These are phyloP conservation scores for Willisornis vidua DNA, from an alignment of 2,113 vertebrate species.

Conservation along the genomic window DNA sequence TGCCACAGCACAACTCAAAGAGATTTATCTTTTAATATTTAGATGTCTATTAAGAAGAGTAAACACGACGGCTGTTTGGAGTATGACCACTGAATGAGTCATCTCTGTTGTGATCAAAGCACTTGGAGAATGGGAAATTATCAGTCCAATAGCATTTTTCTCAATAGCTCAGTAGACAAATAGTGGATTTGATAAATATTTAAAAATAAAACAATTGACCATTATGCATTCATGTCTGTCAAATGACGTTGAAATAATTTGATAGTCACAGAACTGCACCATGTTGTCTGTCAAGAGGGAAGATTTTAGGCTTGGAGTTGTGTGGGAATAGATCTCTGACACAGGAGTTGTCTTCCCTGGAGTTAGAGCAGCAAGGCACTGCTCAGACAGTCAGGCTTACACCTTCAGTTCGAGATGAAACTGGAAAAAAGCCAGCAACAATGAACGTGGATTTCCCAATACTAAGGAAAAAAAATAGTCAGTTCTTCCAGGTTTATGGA, in stretches of 20 bases:
- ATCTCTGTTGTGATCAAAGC: background rate
- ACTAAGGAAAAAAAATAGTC: background rate
- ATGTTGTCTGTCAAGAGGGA: background rate
- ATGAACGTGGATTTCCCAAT: background rate
- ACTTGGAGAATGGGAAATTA: background rate
- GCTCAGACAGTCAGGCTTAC: background rate
- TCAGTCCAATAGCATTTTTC: background rate
- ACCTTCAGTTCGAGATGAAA: background rate
- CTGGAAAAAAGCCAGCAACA: background rate
- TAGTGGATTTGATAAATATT: background rate
- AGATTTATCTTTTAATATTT: constrained; percentile 7
- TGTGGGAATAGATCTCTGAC: background rate
- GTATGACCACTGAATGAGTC: background rate
- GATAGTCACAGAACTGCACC: background rate
- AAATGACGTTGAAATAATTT: background rate
- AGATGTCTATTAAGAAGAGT: background rate
- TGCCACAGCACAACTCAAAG: background rate
- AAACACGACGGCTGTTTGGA: background rate
- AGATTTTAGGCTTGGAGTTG: background rate
- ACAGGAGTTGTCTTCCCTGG: background rate
- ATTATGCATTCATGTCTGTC: background rate
- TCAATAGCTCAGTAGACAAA: background rate
- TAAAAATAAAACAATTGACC: background rate
- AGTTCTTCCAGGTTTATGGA: constrained; percentile 25
- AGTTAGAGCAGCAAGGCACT: background rate